A percentile compares a stretch with the other conserved stretches of the same genome.
phyloP scores from a whole-genome alignment of 2,113 vertebrate genomes.

The Oreochromis tanganicae region DNA sequence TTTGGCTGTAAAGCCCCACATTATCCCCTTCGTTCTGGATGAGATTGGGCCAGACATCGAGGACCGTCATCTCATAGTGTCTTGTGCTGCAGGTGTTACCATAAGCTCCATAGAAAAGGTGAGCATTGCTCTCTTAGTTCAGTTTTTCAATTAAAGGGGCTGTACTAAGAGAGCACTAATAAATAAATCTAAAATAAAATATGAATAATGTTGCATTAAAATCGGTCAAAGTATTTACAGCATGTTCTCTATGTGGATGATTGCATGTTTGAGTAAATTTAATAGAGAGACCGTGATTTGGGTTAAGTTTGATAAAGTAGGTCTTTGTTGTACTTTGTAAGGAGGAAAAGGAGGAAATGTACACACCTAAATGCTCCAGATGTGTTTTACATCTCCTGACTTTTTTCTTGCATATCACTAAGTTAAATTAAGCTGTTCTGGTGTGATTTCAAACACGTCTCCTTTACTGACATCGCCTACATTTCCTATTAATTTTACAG shows the following conservation, averaged over 20 bases:
- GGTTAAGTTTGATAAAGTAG: not conserved
- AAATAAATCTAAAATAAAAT: not conserved
- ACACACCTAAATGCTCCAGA: not conserved
- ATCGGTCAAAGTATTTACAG: not conserved
- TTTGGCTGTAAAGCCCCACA: constrained; percentile 93
- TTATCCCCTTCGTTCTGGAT: constrained; percentile 96
- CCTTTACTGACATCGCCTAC: not conserved
- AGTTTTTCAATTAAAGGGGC: not conserved
- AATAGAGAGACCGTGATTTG: not conserved
- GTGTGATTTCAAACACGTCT: not conserved
- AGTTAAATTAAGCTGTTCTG: not conserved
- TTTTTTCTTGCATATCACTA: not conserved
- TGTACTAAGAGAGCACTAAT: not conserved
- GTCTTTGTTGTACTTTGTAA: not conserved
- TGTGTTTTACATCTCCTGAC: not conserved
- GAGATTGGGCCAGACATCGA: constrained; percentile 92
- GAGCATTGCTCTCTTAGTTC: not conserved
- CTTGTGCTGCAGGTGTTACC: constrained; percentile 93
- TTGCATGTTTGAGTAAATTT: not conserved
- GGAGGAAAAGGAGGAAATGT: not conserved
- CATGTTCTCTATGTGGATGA: not conserved
- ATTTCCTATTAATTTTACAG: constrained; percentile 58
- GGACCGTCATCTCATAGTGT: constrained; percentile 89
- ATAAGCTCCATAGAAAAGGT: constrained; percentile 98
- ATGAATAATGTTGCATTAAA: not conserved